Base-by-base conservation (phyloP, 2,888 invertebrate species). In the Fissipunctia ypsillon region DNA sequence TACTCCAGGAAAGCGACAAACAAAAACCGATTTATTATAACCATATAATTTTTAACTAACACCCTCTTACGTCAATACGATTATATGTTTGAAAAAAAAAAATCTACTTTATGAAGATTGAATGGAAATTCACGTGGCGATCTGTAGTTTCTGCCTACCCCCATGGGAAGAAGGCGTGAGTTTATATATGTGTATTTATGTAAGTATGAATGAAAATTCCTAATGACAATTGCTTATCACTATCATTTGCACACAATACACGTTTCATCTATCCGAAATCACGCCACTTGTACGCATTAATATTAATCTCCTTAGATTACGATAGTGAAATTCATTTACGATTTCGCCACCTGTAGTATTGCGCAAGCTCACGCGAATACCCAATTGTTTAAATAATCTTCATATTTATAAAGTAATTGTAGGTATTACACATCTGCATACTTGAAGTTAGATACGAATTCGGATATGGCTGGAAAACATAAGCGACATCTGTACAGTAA, bases 261-360 rank as follows among this genome's bases (percentile, higher is more conserved):
- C 48, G 56, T 74, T 56, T 66, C 38, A 60, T 59, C 38, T 73
- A 77, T 54, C 35, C 61, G 38, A 80, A 85, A 84, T 84, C 84
- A 78, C 65, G 72, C 52, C 64, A 68, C 60, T 2, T 56, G 19
- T 28, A 38, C 12, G 64, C 48, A 78, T 78, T 78, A n/a, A 57
- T 52, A 78, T 52, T 81, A 81, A 81, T 77, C 68, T 48, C 54
- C 71, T 57, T 50, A 52, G 25, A 66, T 82, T 56, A 56, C 25
- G 79, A 80, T 78, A 43, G 0, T 35, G 35, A 43, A 78, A 56
- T 77, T 60, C 0, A 14, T 59, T 69, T 54, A 41, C 14, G 28
- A 38, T 57, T 71, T 64, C 25, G 25, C 69, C 64, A 68, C 54
- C 78, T 81, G 65, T 9, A 16, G 1, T 48, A 35, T 64, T 67